Evolutionary conservation across 2,113 vertebrate species (phyloP).

Genomic region (Heloderma charlesbogerti): DNA sequence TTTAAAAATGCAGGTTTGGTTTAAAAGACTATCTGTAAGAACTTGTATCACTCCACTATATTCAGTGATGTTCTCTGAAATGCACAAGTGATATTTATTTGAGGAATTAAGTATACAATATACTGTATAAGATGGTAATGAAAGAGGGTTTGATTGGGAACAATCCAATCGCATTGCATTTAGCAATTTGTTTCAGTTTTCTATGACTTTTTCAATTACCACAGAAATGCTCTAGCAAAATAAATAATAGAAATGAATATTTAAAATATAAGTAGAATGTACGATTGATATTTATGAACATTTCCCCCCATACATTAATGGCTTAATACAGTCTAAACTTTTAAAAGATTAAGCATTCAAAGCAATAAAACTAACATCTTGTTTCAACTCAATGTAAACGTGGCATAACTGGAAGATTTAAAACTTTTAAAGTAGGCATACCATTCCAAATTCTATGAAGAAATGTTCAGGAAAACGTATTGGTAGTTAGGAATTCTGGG

Average conservation of each 20-base stretch:
- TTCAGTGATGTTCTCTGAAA: not conserved
- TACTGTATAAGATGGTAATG: not conserved
- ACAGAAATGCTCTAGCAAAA: not conserved
- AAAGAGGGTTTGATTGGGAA: not conserved
- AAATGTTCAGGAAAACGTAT: not conserved
- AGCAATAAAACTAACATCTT: not conserved
- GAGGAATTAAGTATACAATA: not conserved
- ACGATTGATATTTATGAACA: not conserved
- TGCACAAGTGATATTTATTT: not conserved
- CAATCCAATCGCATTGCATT: not conserved
- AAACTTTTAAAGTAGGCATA: not conserved
- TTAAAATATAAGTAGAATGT: not conserved
- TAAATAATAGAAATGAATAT: not conserved
- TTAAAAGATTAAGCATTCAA: not conserved
- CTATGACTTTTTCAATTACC: not conserved
- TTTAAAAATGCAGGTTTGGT: not conserved
- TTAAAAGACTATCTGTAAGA: too few species aligned
- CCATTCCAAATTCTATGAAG: conserved; percentile 23
- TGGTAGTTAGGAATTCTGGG: conserved; percentile 13
- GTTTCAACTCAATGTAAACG: not conserved
- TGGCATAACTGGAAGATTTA: not conserved
- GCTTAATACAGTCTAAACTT: conserved; percentile 8
- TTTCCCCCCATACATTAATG: conserved; percentile 17
- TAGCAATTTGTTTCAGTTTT: not conserved
- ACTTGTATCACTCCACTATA: not conserved